Evolutionary conservation across 2,888 invertebrate genomes (phyloP).

Genomic region (Sphaerophoria rueppellii): DNA sequence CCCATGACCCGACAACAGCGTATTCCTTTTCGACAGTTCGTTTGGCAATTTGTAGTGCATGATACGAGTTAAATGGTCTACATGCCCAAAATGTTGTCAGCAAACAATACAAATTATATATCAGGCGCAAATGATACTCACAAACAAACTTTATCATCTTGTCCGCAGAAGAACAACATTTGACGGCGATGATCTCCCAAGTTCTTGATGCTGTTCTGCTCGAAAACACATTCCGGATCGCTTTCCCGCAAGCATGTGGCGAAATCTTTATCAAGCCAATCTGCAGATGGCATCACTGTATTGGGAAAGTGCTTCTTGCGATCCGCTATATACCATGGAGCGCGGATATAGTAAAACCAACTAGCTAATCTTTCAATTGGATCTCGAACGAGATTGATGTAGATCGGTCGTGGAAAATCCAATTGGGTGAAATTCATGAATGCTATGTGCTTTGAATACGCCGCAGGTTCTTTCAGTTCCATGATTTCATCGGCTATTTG

Average conservation of each 20-base stretch:
- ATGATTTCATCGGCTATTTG: constrained; percentile 88
- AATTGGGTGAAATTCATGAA: constrained; percentile 92
- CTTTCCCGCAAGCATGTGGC: constrained; percentile 90
- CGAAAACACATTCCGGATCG: constrained; percentile 90
- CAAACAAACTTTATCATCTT: constrained; percentile 83
- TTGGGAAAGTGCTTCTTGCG: constrained; percentile 80
- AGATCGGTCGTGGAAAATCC: constrained; percentile 90
- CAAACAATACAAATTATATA: too few relatives aligned
- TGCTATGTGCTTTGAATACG: constrained; percentile 93
- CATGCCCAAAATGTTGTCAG: neutral
- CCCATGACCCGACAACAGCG: constrained; percentile 92
- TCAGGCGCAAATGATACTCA: constrained; percentile 57
- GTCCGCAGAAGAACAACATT: constrained; percentile 93
- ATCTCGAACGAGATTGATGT: constrained; percentile 92
- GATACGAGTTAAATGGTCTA: constrained; percentile 91
- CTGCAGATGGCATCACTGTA: constrained; percentile 81
- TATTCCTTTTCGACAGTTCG: constrained; percentile 90
- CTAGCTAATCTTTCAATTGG: constrained; percentile 93
- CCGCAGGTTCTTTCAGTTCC: constrained; percentile 88
- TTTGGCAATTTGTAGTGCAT: constrained; percentile 91
- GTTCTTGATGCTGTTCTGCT: constrained; percentile 90
- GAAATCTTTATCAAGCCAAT: constrained; percentile 84
- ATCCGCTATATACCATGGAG: constrained; percentile 94
- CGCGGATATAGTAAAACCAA: constrained; percentile 94
- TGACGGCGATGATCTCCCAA: constrained; percentile 92